phyloP scores from a whole-genome alignment of 1,140 invertebrate species.

The Acromyrmex echinatior region DNA sequence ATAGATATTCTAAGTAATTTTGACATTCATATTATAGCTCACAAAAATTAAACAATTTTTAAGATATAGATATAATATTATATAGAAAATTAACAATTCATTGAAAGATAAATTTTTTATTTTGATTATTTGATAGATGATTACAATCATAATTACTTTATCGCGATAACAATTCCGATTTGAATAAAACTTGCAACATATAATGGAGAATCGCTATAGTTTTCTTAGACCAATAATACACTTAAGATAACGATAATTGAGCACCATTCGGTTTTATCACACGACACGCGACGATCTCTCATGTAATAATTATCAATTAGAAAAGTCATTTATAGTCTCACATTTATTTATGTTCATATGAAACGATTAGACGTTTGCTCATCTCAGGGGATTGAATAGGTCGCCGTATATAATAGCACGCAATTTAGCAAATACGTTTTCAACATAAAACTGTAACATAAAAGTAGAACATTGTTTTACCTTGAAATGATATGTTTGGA shows the following conservation, averaged over 20 bases:
- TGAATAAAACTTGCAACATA: neutral
- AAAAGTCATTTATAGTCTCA: neutral
- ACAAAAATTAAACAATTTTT: neutral
- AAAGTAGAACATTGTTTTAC: slow-evolving; percentile 16
- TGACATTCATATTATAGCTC: neutral
- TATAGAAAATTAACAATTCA: neutral
- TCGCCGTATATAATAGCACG: neutral
- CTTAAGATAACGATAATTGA: slow-evolving; percentile 9
- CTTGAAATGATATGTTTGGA: slow-evolving; percentile 8
- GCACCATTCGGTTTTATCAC: neutral
- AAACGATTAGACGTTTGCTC: neutral
- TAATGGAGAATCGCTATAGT: neutral
- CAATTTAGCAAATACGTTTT: neutral
- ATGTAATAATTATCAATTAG: slow-evolving; percentile 7
- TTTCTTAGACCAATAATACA: neutral
- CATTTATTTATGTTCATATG: neutral
- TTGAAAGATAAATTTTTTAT: neutral
- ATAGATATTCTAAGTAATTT: neutral
- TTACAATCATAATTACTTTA: neutral
- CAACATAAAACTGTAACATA: slow-evolving; percentile 11
- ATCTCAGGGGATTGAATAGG: neutral
- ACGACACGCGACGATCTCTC: neutral
- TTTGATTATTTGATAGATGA: neutral
- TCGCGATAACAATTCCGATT: neutral
- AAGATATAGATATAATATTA: neutral